Conservation (phyloP, 2,113 vertebrate species). For the Pedetes capensis region DNA sequence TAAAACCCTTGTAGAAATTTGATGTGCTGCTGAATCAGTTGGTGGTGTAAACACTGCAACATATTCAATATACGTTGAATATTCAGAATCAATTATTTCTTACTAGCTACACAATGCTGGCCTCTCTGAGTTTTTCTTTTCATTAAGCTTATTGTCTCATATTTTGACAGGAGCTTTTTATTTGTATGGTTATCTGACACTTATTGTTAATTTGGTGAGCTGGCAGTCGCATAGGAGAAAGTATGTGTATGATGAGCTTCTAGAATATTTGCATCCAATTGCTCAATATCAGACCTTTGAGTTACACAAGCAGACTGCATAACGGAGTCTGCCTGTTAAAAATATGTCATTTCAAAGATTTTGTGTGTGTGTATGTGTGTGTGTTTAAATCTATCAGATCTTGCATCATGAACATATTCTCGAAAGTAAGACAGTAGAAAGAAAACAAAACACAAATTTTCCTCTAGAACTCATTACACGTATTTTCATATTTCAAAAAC, state of each 20-base stretch:
- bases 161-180: not conserved
- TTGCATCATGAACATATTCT: not conserved
- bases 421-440: not conserved
- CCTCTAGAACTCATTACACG: not conserved
- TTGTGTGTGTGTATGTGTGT: not conserved
- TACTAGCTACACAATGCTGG: not conserved
- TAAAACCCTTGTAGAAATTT: not conserved
- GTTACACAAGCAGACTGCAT: not conserved
- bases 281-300: not conserved
- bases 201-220: not conserved
- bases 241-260: not conserved
- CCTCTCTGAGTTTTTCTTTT: constrained; percentile 25
- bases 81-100: constrained; percentile 50
- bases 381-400: not conserved
- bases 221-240: not conserved
- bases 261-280: not conserved
- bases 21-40: not conserved
- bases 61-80: no score
- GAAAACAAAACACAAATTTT: not conserved
- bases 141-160: not conserved
- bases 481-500: not conserved
- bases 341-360: not conserved
- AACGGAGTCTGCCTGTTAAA: not conserved
- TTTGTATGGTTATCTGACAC: not conserved
- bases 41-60: not conserved